These are phyloP conservation scores for Acromyrmex echinatior DNA, from an alignment of 1,140 invertebrate genomes.

Conservation along the genomic window DNA sequence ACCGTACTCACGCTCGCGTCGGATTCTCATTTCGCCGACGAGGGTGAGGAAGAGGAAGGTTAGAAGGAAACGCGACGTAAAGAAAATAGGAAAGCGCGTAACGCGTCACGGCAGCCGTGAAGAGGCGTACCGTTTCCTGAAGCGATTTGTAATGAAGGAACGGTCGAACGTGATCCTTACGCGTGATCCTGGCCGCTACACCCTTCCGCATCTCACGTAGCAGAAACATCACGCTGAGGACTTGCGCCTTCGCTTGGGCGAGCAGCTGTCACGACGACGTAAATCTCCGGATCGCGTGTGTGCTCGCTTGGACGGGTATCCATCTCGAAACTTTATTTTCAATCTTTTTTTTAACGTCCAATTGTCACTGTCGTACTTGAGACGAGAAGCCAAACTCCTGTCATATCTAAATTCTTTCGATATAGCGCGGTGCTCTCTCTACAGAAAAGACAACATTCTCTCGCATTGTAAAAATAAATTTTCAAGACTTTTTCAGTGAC, in stretches of 20 bases:
- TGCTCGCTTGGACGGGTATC: constrained; percentile 18
- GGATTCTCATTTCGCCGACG: constrained; percentile 58
- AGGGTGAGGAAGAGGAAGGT: constrained; percentile 14
- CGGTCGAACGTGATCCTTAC: constrained; percentile 82
- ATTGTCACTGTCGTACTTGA: constrained; percentile 5
- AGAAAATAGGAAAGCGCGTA: constrained; percentile 77
- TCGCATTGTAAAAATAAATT: constrained; percentile 1
- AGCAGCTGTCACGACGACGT: constrained; percentile 79
- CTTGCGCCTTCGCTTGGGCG: constrained; percentile 60
- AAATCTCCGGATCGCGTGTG: constrained; percentile 50
- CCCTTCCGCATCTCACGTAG: constrained; percentile 73
- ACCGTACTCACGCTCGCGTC: constrained; percentile 7
- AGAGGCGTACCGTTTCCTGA: constrained; percentile 85
- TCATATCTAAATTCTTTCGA: constrained; percentile 9
- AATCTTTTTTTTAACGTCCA: constrained; percentile 21
- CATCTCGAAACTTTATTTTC: constrained; percentile 51
- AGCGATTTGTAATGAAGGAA: constrained; percentile 82
- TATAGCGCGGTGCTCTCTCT: neutral
- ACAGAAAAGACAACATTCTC: neutral
- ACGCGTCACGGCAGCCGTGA: constrained; percentile 79
- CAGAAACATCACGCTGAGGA: constrained; percentile 54
- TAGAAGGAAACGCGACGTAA: constrained; percentile 55
- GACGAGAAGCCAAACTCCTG: neutral
- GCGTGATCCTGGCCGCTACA: constrained; percentile 74
- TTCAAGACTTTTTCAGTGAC: neutral